These are phyloP conservation scores for Cheilosia vernalis DNA, from an alignment of 2,888 invertebrate genomes.

Conservation along the genomic window DNA sequence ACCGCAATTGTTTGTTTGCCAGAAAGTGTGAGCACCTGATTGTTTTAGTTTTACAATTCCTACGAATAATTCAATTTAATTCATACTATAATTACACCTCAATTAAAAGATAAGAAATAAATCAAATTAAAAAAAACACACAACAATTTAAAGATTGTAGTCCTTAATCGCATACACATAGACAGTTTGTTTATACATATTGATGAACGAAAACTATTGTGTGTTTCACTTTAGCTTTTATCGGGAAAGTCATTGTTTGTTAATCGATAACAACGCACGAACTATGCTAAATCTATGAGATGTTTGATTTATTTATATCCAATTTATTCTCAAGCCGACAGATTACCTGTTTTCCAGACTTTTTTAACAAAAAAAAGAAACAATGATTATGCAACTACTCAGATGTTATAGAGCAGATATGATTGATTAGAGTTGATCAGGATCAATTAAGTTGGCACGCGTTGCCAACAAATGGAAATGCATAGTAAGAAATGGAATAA, in stretches of 20 bases:
- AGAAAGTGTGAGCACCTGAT: neutral
- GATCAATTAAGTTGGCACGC: too few relatives aligned
- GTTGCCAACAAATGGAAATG: too few relatives aligned
- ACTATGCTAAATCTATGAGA: neutral
- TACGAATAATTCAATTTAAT: slow-evolving; percentile 1
- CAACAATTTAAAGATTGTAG: neutral
- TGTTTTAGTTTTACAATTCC: neutral
- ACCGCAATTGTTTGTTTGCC: neutral
- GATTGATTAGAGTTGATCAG: neutral
- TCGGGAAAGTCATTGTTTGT: neutral
- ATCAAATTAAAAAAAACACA: neutral
- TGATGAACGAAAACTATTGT: neutral
- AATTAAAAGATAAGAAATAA: slow-evolving; percentile 15
- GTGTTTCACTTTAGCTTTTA: neutral
- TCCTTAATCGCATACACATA: neutral
- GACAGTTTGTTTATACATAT: neutral
- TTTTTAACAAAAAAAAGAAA: too few relatives aligned
- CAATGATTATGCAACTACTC: too few relatives aligned
- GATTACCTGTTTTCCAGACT: too few relatives aligned
- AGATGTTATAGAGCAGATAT: neutral
- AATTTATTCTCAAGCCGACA: too few relatives aligned
- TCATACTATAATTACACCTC: slow-evolving; percentile 8
- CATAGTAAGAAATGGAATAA: too few relatives aligned
- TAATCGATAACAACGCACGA: neutral
- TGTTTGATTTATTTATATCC: too few relatives aligned